Evolutionary conservation across 2,797 vertebrate genomes (phyloP), one percentile per base, ranked within the genome.

Genomic region (Microctenopoma steveboyesi): DNA sequence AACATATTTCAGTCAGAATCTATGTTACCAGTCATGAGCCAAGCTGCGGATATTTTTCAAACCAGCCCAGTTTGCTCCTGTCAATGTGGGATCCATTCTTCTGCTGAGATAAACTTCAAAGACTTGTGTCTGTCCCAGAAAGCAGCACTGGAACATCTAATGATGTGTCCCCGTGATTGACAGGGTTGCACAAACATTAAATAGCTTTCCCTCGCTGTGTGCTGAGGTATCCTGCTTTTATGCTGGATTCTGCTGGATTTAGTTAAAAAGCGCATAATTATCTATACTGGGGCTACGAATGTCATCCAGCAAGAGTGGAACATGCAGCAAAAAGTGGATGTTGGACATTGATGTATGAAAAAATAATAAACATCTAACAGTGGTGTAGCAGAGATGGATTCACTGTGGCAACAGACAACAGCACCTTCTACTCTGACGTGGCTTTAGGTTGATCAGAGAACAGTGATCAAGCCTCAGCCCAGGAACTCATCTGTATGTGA

Each of bases 121-220:
- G 81, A 30, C 47, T 0, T 1, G 40, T 5, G 14, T 4, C 59
- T 46, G n/a, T 33, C 30, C 54, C 33, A 45, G 65, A 78, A 18
- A 2, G 50, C 70, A 67, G 60, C 76, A 58, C 60, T 63, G 51
- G 71, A 56, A 63, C 45, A 67, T 50, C 64, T 77, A 69, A 46
- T 72, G 77, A 77, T 69, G 60, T 72, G 55, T 35, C 16, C 0
- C 56, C 12, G 67, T 73, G 81, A 84, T 52, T 81, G 86, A 81
- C 76, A 76, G 61, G 25, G 37, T 14, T 18, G 67, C 70, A 64
- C 33, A 47, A 35, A 75, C 50, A n/a, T 54, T 57, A 77, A 76
- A 52, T 68, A 72, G 66, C 61, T 33, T 73, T 35, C 28, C 5
- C 15, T 15, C 45, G 39, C 66, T 69, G 63, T 37, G 63, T 0